Percentiles rank a stretch among this genome's conserved stretches.
Conservation (phyloP, 2,888 invertebrate genomes). For the Sycophila texana region DNA sequence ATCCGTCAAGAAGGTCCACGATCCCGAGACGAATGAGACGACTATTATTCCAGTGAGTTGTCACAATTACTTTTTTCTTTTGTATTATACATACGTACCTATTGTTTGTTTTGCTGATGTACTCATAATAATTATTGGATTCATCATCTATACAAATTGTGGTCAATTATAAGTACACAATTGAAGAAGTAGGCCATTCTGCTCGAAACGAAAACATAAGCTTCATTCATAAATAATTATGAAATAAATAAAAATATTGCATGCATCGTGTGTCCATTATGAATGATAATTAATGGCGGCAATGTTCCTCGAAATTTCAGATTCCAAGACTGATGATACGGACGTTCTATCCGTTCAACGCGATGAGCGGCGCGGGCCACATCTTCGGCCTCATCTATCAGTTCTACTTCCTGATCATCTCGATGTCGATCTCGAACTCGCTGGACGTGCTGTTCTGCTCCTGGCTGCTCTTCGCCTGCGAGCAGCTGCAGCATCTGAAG, state of each 20-base stretch:
- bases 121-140: not conserved
- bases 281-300: not conserved
- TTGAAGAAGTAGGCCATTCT: no score
- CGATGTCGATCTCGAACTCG: conserved; percentile 80
- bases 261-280: not conserved
- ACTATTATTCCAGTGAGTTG: conserved; percentile 79
- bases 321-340: conserved; percentile 85
- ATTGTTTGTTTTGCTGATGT: not conserved
- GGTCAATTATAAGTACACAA: no score
- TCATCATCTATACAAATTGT: no score
- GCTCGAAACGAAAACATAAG: no score
- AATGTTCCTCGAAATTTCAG: conserved; percentile 58
- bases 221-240: no score
- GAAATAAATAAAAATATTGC: no score
- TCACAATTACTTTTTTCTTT: not conserved
- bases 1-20: conserved; percentile 82
- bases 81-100: not conserved
- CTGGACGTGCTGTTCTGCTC: conserved; percentile 88
- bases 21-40: conserved; percentile 84
- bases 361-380: conserved; percentile 83
- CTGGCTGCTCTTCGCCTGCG: conserved; percentile 90
- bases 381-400: conserved; percentile 82
- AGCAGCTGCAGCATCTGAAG: conserved; percentile 89
- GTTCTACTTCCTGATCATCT: conserved; percentile 83
- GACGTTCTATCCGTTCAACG: conserved; percentile 88